phyloP scores from a whole-genome alignment of 1,140 invertebrate species.

The Aporrectodea caliginosa region DNA sequence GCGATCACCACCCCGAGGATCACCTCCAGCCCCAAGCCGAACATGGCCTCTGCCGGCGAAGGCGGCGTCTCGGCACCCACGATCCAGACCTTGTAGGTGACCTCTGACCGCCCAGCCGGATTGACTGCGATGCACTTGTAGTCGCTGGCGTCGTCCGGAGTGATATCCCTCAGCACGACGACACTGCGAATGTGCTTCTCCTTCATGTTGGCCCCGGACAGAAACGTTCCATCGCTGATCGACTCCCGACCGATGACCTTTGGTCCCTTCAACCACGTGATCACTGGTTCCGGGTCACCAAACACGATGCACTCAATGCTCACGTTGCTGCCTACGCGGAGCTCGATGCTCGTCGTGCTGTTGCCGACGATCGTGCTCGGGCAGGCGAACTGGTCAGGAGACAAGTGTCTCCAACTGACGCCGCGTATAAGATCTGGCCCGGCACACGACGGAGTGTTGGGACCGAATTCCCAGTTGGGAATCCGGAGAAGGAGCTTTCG shows the following conservation, averaged over 20 bases:
- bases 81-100: constrained; percentile 40
- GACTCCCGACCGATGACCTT: background rate
- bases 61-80: constrained; percentile 33
- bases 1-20: constrained; percentile 10
- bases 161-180: constrained; percentile 18
- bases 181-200: constrained; percentile 7
- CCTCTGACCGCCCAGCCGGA: constrained; percentile 35
- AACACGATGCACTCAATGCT: constrained; percentile 27
- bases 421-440: constrained; percentile 19
- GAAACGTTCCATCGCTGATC: background rate
- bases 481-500: constrained; percentile 6
- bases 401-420: constrained; percentile 19
- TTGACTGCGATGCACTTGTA: constrained; percentile 46
- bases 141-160: constrained; percentile 15
- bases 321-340: constrained; percentile 17
- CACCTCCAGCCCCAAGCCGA: background rate
- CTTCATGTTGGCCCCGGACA: background rate
- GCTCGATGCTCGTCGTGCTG: constrained; percentile 18
- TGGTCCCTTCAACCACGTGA: constrained; percentile 22
- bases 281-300: constrained; percentile 25
- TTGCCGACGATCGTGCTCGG: constrained; percentile 19
- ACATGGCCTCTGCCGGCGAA: background rate
- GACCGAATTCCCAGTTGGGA: constrained; percentile 31
- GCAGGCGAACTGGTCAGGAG: constrained; percentile 25
- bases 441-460: constrained; percentile 25